phyloP scores from a whole-genome alignment of 2,113 vertebrate species.

The Paraplagusia blochii region DNA sequence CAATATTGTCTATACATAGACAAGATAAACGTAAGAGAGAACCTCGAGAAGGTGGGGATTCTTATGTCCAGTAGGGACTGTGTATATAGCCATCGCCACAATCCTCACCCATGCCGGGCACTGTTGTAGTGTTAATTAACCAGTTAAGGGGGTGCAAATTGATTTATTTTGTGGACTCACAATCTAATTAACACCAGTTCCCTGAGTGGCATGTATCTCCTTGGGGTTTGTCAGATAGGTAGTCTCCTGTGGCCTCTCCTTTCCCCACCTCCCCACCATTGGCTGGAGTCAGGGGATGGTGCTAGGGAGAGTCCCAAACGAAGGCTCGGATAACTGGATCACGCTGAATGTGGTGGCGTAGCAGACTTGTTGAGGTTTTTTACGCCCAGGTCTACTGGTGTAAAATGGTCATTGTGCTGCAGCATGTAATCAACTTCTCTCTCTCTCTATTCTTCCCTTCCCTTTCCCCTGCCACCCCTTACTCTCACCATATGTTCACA shows the following conservation, averaged over 20 bases:
- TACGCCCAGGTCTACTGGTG: background rate
- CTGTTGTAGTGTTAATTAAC: conserved; percentile 67
- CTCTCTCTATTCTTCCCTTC: background rate
- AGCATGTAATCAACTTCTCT: conserved; percentile 6
- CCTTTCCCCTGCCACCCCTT: too few relatives aligned
- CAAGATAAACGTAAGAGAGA: too few relatives aligned
- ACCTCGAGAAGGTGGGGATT: background rate
- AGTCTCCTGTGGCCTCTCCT: conserved; percentile 31
- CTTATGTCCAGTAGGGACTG: conserved; percentile 5
- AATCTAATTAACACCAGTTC: conserved; percentile 70
- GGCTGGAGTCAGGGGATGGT: conserved; percentile 42
- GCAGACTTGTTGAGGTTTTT: background rate
- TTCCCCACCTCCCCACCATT: conserved; percentile 11
- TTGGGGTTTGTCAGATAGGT: conserved; percentile 9
- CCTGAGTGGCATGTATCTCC: conserved; percentile 51
- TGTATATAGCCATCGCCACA: conserved; percentile 19
- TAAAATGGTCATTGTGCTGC: background rate
- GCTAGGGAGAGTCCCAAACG: conserved; percentile 47
- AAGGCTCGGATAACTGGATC: conserved; percentile 42
- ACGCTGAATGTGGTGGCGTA: conserved; percentile 1
- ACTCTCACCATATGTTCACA: conserved; percentile 57
- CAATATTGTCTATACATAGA: too few relatives aligned
- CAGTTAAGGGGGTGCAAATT: conserved; percentile 70
- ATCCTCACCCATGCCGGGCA: conserved; percentile 1
- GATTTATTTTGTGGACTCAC: conserved; percentile 66